Evolutionary conservation across 2,113 vertebrate species (phyloP), one percentile per base, ranked within the genome.

Genomic region (Hippopotamus amphibius): DNA sequence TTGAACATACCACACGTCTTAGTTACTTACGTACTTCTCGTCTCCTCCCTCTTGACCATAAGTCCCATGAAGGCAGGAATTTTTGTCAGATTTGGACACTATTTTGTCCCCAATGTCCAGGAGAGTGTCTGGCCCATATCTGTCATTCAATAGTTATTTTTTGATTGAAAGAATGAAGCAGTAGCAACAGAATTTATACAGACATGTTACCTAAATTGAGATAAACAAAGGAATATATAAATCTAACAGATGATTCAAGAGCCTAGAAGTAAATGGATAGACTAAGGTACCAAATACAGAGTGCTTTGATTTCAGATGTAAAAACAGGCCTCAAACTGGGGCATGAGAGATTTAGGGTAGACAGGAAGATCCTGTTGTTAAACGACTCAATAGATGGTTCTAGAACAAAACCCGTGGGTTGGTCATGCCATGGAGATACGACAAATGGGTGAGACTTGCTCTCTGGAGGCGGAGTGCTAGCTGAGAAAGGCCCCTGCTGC

Each of bases 71-170:
- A 2, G 43, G 55, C 21, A 90, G 48, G 33, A 71, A 77, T 74
- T 86, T 93, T 66, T 91, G 14, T 61, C 66, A 88, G 21, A 72
- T 61, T 61, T 93, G 7, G 65, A 95, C 77, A 85, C n/a, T 71
- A 10, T 55, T 77, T 74, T 77, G 33, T 85, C 14, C 50, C 55
- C 53, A 41, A 50, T 26, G 7, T 93, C 55, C 43, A 87, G 48
- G n/a, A 83, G 41, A 82, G 14, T 65, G 11, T 57, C 69, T n/a
- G 30, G 26, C 11, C 30, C 59, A 17, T 74, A 83, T 69, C 19
- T 89, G 9, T 74, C 84, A 89, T 85, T 93, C 33, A 82, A 8
- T 1, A 94, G 41, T 16, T 71, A 76, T 33, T 37, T 88, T 41
- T 15, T 65, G 33, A 95, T 53, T 50, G 33, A 76, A 92, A 46